These are phyloP conservation scores for Calvadosia cruxmelitensis DNA, from an alignment of 30 jellyfish, hydroid and myxozoan genomes.

Conservation along the genomic window DNA sequence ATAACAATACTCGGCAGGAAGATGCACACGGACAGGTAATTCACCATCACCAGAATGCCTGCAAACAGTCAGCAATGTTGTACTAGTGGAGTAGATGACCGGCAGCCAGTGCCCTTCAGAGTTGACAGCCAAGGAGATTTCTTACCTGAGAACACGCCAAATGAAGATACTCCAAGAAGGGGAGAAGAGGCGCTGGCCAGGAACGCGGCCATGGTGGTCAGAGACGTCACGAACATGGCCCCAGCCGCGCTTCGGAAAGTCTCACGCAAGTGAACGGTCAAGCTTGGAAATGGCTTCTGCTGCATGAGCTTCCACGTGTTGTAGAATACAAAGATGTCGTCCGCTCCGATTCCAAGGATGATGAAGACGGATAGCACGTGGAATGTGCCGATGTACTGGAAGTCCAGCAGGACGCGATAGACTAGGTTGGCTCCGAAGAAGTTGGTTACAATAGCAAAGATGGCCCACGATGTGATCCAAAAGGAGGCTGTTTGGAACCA, in stretches of 20 bases:
- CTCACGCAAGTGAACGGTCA: conserved; percentile 61
- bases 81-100: too few species aligned
- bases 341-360: conserved; percentile 91
- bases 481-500: conserved; percentile 93
- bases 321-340: conserved; percentile 80
- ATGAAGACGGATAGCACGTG: conserved; percentile 88
- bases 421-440: conserved; percentile 88
- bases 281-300: conserved; percentile 34
- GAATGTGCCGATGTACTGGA: conserved; percentile 77
- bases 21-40: conserved; percentile 73
- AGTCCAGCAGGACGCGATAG: conserved; percentile 72
- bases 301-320: conserved; percentile 93
- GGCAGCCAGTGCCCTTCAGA: too few species aligned
- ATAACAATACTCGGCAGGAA: conserved; percentile 91
- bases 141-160: conserved; percentile 94
- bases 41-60: conserved; percentile 83
- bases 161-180: conserved; percentile 83
- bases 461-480: conserved; percentile 93
- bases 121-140: too few species aligned
- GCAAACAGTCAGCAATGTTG: background rate
- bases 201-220: conserved; percentile 90
- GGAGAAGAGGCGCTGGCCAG: conserved; percentile 98
- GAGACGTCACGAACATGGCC: conserved; percentile 95
- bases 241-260: conserved; percentile 92
- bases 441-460: conserved; percentile 71